phyloP scores from a whole-genome alignment of 2,113 vertebrate species.

The Protobothrops mucrosquamatus region DNA sequence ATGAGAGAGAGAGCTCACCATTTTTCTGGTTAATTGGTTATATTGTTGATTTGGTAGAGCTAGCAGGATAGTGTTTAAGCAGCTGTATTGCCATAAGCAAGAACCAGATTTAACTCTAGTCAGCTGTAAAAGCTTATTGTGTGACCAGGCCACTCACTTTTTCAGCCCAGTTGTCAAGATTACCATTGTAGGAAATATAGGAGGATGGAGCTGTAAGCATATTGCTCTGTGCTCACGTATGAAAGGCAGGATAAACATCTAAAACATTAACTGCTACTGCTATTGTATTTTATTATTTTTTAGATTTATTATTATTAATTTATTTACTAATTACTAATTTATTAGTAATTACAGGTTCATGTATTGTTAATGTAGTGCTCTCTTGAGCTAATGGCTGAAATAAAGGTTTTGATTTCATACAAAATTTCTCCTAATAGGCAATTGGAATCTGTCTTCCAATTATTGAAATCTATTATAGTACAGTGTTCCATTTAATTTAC shows the following conservation, averaged over 20 bases:
- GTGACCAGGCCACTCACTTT: neutral
- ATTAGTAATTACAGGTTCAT: neutral
- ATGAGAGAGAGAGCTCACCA: neutral
- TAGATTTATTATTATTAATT: neutral
- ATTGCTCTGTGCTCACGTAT: neutral
- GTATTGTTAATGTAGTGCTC: neutral
- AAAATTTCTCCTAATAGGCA: neutral
- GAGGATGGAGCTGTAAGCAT: neutral
- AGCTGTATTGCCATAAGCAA: neutral
- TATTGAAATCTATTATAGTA: neutral
- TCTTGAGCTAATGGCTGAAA: neutral
- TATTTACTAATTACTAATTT: neutral
- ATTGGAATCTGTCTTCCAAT: neutral
- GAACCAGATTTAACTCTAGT: neutral
- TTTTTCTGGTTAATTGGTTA: neutral
- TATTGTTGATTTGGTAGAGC: neutral
- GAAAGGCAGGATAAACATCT: neutral
- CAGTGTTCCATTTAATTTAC: neutral
- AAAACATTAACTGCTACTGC: neutral
- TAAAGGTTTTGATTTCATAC: neutral
- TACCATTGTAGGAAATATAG: neutral
- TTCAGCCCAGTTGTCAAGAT: neutral
- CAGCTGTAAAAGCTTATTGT: neutral
- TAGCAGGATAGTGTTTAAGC: neutral
- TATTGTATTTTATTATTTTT: neutral